phyloP scores from a whole-genome alignment of 2,113 vertebrate genomes.

The Chamaea fasciata region DNA sequence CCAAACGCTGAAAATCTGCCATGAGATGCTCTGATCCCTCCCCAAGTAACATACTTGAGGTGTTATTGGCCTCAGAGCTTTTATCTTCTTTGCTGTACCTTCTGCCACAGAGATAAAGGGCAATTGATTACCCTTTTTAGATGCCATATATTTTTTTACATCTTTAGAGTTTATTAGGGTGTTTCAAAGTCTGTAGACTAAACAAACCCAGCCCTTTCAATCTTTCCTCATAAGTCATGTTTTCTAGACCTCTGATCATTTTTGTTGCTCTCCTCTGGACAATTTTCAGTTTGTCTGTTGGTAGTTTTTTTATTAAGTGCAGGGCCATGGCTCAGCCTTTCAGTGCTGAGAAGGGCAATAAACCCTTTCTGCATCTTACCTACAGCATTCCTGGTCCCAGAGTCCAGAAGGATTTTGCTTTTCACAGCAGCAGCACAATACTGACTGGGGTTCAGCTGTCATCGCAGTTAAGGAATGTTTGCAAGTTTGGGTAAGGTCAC shows the following conservation, averaged over 20 bases:
- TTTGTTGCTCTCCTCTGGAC: conserved; percentile 8
- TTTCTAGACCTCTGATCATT: conserved; percentile 19
- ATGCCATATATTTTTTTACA: not conserved
- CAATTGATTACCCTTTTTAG: not conserved
- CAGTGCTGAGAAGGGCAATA: not conserved
- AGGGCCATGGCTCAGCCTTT: not conserved
- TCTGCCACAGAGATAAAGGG: not conserved
- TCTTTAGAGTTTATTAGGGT: not conserved
- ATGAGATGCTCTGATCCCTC: not conserved
- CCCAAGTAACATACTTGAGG: not conserved
- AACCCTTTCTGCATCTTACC: not conserved
- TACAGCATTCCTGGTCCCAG: not conserved
- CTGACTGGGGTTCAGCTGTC: not conserved
- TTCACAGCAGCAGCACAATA: not conserved
- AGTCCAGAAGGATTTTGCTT: not conserved
- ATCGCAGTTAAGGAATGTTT: not conserved
- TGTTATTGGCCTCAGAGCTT: not conserved
- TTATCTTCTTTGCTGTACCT: not conserved
- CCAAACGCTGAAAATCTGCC: not conserved
- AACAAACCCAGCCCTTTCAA: conserved; percentile 40
- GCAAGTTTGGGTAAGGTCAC: not conserved
- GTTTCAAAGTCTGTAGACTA: conserved; percentile 38
- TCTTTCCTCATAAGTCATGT: conserved; percentile 10
- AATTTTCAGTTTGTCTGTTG: not conserved
- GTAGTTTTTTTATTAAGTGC: not conserved